Conservation (phyloP, 2,797 vertebrate species). For the Nyctibius grandis region DNA sequence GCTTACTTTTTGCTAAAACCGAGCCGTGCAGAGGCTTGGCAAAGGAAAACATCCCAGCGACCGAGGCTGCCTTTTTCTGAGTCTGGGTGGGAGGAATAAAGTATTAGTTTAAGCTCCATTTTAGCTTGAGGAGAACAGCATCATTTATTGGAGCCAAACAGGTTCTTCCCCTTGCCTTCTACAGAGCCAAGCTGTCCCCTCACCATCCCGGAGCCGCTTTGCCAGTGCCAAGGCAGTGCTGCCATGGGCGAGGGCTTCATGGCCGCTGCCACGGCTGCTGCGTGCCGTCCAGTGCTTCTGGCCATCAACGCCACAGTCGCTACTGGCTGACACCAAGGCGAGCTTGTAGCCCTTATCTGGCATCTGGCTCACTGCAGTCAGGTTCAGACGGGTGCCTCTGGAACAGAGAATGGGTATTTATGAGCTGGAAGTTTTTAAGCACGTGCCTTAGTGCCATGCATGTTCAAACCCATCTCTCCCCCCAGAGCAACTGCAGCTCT, state of each 20-base stretch:
- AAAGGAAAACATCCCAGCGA: not conserved
- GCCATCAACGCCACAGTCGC: not conserved
- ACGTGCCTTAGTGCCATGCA: accelerated
- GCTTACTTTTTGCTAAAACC: not conserved
- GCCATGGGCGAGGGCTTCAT: accelerated
- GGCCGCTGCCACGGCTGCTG: not conserved
- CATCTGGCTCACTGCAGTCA: not conserved
- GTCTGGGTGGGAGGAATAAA: not conserved
- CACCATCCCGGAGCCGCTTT: accelerated
- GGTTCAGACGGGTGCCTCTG: not conserved
- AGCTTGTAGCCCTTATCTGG: not conserved
- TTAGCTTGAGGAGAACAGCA: not conserved
- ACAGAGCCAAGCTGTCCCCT: not conserved
- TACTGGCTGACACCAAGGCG: accelerated
- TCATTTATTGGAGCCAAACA: not conserved
- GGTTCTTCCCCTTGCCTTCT: not conserved
- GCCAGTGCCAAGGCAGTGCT: not conserved
- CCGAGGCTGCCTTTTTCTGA: not conserved
- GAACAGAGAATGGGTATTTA: not conserved
- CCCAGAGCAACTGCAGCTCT: not conserved
- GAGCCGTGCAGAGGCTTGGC: not conserved
- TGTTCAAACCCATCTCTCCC: not conserved
- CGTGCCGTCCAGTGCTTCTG: accelerated
- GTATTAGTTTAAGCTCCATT: not conserved
- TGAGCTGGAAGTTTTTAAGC: not conserved